Conservation (phyloP, 2,113 vertebrate genomes). For the pig (Sus scrofa) region T2T-Sscrofa CM000812.6:172559001-172559500, state of each 20-base stretch:
- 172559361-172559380: accelerated
- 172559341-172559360: not conserved
- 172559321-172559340: not conserved
- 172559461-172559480: not conserved
- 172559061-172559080: not conserved
- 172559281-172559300: not conserved
- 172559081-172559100: not conserved
- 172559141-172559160: too few relatives aligned
- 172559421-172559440: not conserved
- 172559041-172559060: not conserved
- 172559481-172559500: not conserved
- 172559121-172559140: not conserved
- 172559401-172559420: not conserved
- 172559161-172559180: not conserved
- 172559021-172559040: not conserved
- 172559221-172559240: not conserved
- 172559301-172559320: not conserved
- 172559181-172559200: not conserved
- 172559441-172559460: not conserved
- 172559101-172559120: too few relatives aligned
- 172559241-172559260: not conserved
- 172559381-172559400: not conserved
- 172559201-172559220: not conserved
- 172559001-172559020: not conserved
- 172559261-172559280: not conserved